Evolutionary conservation across 2,888 invertebrate species (phyloP).

Genomic region (Pteria penguin): DNA sequence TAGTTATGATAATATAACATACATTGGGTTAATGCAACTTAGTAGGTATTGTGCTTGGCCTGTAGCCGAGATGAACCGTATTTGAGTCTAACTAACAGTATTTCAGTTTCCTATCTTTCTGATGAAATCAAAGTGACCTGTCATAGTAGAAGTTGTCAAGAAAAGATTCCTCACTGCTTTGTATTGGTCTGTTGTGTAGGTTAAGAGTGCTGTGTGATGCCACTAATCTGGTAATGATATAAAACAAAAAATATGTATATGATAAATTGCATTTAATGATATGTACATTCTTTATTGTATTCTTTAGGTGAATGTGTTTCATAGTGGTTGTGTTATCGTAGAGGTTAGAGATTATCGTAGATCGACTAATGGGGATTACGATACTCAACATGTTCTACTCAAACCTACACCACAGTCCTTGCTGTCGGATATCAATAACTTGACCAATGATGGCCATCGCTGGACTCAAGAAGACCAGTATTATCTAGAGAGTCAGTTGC

Average conservation of each 20-base stretch:
- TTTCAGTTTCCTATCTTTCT: too few relatives aligned
- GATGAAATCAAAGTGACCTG: too few relatives aligned
- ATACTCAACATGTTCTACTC: conserved; percentile 92
- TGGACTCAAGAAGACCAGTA: conserved; percentile 89
- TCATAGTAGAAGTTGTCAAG: too few relatives aligned
- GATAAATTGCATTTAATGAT: neutral
- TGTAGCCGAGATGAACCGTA: too few relatives aligned
- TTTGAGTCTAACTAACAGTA: too few relatives aligned
- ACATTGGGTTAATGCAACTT: too few relatives aligned
- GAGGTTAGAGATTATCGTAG: conserved; percentile 92
- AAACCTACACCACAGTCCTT: conserved; percentile 90
- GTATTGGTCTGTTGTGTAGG: too few relatives aligned
- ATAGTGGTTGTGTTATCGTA: conserved; percentile 94
- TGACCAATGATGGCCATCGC: conserved; percentile 81
- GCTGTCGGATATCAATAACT: conserved; percentile 85
- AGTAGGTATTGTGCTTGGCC: too few relatives aligned
- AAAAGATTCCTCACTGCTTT: too few relatives aligned
- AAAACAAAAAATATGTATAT: neutral
- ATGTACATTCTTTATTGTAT: neutral
- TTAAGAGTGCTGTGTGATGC: too few relatives aligned
- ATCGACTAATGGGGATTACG: conserved; percentile 82
- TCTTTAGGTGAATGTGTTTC: conserved; percentile 82
- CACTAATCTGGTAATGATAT: neutral
- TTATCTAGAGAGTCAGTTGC: conserved; percentile 90
- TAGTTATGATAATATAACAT: too few relatives aligned